Evolutionary conservation across 2,888 invertebrate genomes (phyloP).

Genomic region (Syritta pipiens): DNA sequence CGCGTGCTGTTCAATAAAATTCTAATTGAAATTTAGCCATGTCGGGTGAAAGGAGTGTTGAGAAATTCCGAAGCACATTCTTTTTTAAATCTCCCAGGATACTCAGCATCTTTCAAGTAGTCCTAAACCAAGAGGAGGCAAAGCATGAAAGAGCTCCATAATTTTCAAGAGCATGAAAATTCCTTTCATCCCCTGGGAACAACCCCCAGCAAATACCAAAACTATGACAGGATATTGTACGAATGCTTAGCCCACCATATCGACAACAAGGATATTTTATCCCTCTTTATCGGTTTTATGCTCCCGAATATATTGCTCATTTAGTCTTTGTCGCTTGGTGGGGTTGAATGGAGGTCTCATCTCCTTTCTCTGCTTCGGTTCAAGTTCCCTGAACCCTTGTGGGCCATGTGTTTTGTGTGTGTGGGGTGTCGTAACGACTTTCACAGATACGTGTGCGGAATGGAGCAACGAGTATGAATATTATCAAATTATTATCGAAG

Average conservation of each 20-base stretch:
- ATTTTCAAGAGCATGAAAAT: too few species aligned
- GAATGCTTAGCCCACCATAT: slow-evolving; percentile 9
- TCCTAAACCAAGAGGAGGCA: too few species aligned
- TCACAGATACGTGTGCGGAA: slow-evolving; percentile 22
- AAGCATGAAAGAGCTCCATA: too few species aligned
- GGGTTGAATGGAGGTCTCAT: background rate
- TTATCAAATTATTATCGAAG: background rate
- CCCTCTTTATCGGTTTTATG: slow-evolving; percentile 32
- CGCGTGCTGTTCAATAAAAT: too few species aligned
- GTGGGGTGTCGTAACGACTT: slow-evolving; percentile 17
- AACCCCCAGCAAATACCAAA: background rate
- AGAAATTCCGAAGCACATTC: too few species aligned
- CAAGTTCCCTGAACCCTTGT: background rate
- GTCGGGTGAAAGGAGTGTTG: too few species aligned
- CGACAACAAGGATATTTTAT: slow-evolving; percentile 6
- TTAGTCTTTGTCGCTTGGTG: slow-evolving; percentile 26
- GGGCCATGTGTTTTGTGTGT: background rate
- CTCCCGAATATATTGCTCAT: slow-evolving; percentile 26
- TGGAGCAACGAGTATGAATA: background rate
- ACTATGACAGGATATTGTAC: slow-evolving; percentile 1
- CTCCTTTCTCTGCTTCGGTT: background rate
- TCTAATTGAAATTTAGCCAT: too few species aligned
- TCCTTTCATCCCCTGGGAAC: too few species aligned
- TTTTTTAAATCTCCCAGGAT: too few species aligned
- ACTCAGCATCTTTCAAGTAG: too few species aligned